Conservation (phyloP, 2,888 invertebrate genomes). For the Sphaerophoria rueppellii region DNA sequence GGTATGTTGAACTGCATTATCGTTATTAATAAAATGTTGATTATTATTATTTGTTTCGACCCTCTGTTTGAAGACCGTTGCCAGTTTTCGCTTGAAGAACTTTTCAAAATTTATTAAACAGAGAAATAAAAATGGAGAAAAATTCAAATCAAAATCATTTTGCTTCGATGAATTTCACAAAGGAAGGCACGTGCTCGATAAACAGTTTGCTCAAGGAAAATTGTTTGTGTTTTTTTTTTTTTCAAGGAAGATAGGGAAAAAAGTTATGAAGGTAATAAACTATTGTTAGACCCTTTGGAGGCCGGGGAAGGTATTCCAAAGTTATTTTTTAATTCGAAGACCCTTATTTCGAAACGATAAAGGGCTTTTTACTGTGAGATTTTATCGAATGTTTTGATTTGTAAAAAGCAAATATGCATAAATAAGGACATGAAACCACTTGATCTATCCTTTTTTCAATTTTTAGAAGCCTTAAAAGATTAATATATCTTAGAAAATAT, state of each 20-base stretch:
- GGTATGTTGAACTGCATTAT: constrained; percentile 67
- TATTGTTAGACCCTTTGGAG: constrained; percentile 18
- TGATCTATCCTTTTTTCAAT: no score
- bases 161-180: constrained; percentile 58
- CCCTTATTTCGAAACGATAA: not conserved
- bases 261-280: constrained; percentile 28
- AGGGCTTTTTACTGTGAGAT: not conserved
- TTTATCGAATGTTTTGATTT: no score
- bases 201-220: constrained; percentile 41
- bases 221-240: constrained; percentile 24
- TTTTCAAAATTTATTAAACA: constrained; percentile 49
- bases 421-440: no score
- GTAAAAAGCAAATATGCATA: no score
- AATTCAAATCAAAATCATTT: constrained; percentile 48
- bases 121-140: constrained; percentile 39
- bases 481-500: no score
- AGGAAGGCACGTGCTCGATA: constrained; percentile 58
- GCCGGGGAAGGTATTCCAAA: constrained; percentile 4
- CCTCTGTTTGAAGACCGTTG: constrained; percentile 46
- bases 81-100: constrained; percentile 58
- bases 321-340: not conserved
- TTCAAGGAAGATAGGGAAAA: not conserved
- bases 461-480: no score
- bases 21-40: constrained; percentile 71
- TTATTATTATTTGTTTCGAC: constrained; percentile 65